These are phyloP conservation scores for Copidosoma aretas DNA, from an alignment of 2,888 invertebrate genomes.

Conservation along the genomic window DNA sequence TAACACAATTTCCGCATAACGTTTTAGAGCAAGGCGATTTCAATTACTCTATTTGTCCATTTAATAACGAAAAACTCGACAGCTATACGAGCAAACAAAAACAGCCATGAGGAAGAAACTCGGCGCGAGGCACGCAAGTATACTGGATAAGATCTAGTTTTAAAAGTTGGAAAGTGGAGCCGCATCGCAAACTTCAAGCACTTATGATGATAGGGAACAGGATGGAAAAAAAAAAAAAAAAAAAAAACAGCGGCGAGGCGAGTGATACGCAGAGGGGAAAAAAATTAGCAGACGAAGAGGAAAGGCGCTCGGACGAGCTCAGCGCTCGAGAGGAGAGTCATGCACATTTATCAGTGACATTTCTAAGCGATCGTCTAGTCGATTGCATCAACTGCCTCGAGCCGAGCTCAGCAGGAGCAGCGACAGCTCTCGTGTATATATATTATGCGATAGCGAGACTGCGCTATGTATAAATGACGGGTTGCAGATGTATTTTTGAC, in stretches of 20 bases:
- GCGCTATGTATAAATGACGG: conserved; percentile 25
- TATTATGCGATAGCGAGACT: conserved; percentile 7
- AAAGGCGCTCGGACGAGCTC: background rate
- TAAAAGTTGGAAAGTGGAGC: conserved; percentile 9
- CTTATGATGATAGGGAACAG: background rate
- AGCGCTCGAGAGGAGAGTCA: conserved; percentile 11
- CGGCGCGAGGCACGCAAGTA: conserved; percentile 8
- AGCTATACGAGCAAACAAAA: background rate
- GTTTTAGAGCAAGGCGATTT: too few species aligned
- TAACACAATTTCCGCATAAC: too few species aligned
- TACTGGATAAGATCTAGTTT: too few species aligned
- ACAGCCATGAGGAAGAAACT: background rate
- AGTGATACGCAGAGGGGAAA: background rate
- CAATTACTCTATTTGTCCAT: too few species aligned
- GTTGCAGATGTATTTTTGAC: conserved; percentile 41
- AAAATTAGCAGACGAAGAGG: background rate
- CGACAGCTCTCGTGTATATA: too few species aligned
- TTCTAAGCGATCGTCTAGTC: conserved; percentile 38
- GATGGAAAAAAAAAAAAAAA: too few species aligned
- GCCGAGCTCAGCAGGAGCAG: too few species aligned
- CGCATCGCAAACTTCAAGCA: conserved; percentile 4
- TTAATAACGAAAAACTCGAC: too few species aligned
- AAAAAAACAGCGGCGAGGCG: background rate
- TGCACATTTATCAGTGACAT: conserved; percentile 45
- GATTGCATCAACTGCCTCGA: conserved; percentile 35